phyloP scores from a whole-genome alignment of 2,113 vertebrate species.

The Scomber japonicus region DNA sequence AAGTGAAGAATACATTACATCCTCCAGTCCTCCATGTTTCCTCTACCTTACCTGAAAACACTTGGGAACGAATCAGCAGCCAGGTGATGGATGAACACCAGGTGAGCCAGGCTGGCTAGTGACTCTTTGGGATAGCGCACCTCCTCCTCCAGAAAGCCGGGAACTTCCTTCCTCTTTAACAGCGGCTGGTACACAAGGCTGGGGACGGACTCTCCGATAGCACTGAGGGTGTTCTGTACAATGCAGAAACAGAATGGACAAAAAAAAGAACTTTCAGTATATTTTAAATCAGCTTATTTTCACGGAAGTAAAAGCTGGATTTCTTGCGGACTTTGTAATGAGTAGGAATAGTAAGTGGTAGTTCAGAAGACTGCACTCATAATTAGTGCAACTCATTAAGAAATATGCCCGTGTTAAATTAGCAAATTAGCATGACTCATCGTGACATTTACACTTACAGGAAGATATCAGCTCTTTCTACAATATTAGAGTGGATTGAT shows the following conservation, averaged over 20 bases:
- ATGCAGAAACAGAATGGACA: background rate
- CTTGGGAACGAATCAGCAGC: conserved; percentile 88
- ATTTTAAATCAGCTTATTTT: too few relatives aligned
- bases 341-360: too few relatives aligned
- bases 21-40: fast-evolving
- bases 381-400: too few relatives aligned
- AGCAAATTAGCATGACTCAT: background rate
- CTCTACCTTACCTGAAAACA: conserved; percentile 88
- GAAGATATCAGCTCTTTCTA: background rate
- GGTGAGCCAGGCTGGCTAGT: conserved; percentile 91
- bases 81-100: conserved; percentile 93
- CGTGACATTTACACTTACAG: background rate
- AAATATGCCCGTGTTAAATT: too few relatives aligned
- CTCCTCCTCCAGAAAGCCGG: conserved; percentile 90
- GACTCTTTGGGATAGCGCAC: conserved; percentile 88
- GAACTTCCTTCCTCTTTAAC: conserved; percentile 74
- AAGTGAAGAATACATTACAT: background rate
- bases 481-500: background rate
- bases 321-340: too few relatives aligned
- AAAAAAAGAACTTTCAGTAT: too few relatives aligned
- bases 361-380: too few relatives aligned
- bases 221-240: conserved; percentile 59
- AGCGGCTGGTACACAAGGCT: conserved; percentile 79
- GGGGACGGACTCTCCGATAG: conserved; percentile 79
- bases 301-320: too few relatives aligned